Evolutionary conservation across 2,797 vertebrate genomes (phyloP).

Genomic region (Sparidentex hasta): DNA sequence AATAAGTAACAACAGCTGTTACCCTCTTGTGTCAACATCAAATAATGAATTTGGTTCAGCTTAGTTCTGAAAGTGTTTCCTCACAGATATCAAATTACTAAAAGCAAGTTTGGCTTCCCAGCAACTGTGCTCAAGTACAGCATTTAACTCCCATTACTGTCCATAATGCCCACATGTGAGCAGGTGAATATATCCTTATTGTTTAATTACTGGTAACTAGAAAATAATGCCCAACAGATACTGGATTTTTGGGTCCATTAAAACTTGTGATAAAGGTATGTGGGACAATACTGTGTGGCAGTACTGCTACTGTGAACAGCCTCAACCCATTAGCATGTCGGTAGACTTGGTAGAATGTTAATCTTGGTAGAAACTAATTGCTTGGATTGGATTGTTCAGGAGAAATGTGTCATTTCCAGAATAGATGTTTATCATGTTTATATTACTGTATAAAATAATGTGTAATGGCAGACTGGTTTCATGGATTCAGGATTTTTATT

Average conservation of each 20-base stretch:
- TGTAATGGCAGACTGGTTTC: neutral
- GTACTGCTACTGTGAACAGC: neutral
- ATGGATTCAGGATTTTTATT: neutral
- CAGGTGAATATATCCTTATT: neutral
- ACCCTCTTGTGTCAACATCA: constrained; percentile 1
- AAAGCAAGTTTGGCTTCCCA: constrained; percentile 5
- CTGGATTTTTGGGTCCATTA: no score
- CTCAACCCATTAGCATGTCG: neutral
- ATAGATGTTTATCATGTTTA: neutral
- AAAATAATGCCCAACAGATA: no score
- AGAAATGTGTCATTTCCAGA: neutral
- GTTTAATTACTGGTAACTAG: neutral
- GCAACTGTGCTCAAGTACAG: neutral
- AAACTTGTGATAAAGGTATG: no score
- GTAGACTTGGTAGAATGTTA: neutral
- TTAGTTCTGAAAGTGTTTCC: neutral
- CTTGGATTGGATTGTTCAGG: no score
- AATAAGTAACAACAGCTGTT: constrained; percentile 6
- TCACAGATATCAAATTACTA: neutral
- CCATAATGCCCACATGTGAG: neutral
- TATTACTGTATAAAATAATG: neutral
- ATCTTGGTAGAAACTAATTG: neutral
- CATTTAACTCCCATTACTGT: neutral
- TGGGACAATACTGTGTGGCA: neutral
- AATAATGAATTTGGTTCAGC: neutral